Evolutionary conservation across 2,888 invertebrate species (phyloP).

Genomic region (Drosophila prolongata): DNA sequence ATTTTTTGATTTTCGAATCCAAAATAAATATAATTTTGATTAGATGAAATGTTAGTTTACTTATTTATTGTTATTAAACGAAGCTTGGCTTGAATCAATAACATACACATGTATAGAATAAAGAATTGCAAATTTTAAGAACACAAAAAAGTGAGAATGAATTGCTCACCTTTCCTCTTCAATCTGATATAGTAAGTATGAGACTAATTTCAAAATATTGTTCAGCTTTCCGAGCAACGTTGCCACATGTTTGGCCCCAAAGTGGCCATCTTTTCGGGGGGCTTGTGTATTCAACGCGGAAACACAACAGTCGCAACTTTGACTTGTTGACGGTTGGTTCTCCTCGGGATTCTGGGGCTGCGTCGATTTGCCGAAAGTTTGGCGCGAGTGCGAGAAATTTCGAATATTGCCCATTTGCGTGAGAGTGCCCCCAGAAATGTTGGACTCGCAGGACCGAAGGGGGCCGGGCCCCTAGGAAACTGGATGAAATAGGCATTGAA

Average conservation of each 20-base stretch:
- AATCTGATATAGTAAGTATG: too few species aligned
- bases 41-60: too few species aligned
- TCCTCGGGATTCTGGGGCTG: conserved; percentile 13
- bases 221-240: background rate
- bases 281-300: background rate
- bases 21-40: too few species aligned
- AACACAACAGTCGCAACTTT: conserved; percentile 34
- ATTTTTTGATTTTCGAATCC: too few species aligned
- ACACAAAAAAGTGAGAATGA: too few species aligned
- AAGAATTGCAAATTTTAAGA: too few species aligned
- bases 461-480: conserved; percentile 22
- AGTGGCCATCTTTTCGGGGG: conserved; percentile 4
- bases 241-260: conserved; percentile 8
- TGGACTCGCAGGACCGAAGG: conserved; percentile 14
- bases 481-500: background rate
- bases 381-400: conserved; percentile 26
- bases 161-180: too few species aligned
- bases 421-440: conserved; percentile 7
- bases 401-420: conserved; percentile 10
- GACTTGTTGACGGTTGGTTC: conserved; percentile 39
- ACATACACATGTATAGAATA: too few species aligned
- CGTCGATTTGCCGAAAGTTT: conserved; percentile 12
- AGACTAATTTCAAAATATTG: background rate
- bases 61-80: too few species aligned
- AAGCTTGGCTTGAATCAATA: too few species aligned